Evolutionary conservation across 2,113 vertebrate species (phyloP), one percentile per base, ranked within the genome.

Genomic region (Cynopterus brachyotis): DNA sequence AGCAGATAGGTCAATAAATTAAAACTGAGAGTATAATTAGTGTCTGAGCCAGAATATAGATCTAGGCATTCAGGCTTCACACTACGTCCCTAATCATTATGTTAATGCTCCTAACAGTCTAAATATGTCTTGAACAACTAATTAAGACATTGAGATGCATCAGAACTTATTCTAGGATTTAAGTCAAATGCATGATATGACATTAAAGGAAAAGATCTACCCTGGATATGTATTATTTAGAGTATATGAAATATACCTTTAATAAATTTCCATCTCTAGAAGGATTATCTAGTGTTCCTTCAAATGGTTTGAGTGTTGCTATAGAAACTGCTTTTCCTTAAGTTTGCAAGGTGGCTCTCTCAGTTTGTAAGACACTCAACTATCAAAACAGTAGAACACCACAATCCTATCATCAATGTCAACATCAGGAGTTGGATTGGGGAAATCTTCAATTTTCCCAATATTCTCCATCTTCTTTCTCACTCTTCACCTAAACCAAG

Each of bases 261-360:
- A 95, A 95, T 81, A 96, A 72, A 92, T 94, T 94, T 72, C 47
- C 32, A 75, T 76, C 32, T 79, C 78, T 90, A 64, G 84, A 95
- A 97, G 22, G 87, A 96, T 95, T 96, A 75, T 96, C 87, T 87
- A 60, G 59, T 92, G 80, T 64, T 76, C 57, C 66, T 96, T 96
- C 93, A 92, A 88, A 85, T 67, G 35, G 32, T 94, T 95, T 82
- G 60, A 88, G 47, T 81, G 93, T 97, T 97, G 93, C 96, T 84
- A 97, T 97, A 94, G 96, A 96, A 97, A 97, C 93, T 85, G 94
- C 40, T 91, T 94, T 91, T 86, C 47, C 55, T 94, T 76, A 67
- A 55, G 75, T 94, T 92, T 84, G 83, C 11, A 55, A 84, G 55
- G 60, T 81, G 57, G 40, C 55, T 70, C 86, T 59, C 78, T 89